Percentiles rank a stretch among this genome's conserved stretches.
These are phyloP conservation scores for Tupaia tana DNA, from an alignment of 2,113 vertebrate genomes.

Conservation along the genomic window DNA sequence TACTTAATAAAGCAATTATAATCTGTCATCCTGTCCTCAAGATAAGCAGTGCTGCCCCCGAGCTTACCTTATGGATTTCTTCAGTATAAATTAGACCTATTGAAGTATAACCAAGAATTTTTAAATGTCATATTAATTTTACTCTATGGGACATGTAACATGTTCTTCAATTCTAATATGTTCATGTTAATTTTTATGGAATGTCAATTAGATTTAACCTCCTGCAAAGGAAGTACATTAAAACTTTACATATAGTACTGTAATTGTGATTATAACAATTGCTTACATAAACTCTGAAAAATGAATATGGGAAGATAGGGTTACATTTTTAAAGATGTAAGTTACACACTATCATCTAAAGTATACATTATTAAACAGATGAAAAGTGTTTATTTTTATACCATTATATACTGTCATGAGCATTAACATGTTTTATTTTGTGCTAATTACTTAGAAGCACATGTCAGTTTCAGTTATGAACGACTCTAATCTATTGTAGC, in stretches of 20 bases:
- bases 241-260: not conserved
- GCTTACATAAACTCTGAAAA: constrained; percentile 45
- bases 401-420: not conserved
- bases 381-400: constrained; percentile 29
- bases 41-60: constrained; percentile 41
- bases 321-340: not conserved
- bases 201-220: constrained; percentile 61
- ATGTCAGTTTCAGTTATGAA: constrained; percentile 23
- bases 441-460: constrained; percentile 21
- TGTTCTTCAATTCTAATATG: constrained; percentile 53
- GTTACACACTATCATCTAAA: not conserved
- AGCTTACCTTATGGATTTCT: constrained; percentile 63
- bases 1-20: constrained; percentile 75
- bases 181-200: constrained; percentile 61
- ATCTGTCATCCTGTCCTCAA: constrained; percentile 44
- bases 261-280: constrained; percentile 51
- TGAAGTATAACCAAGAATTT: constrained; percentile 64
- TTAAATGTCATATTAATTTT: constrained; percentile 60
- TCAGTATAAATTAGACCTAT: constrained; percentile 60
- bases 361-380: not conserved
- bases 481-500: not conserved
- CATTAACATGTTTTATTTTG: not conserved
- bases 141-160: constrained; percentile 42
- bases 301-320: not conserved
- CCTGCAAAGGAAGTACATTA: constrained; percentile 29